These are phyloP conservation scores for Hippocampus zosterae DNA, from an alignment of 2,113 vertebrate species.

Conservation along the genomic window DNA sequence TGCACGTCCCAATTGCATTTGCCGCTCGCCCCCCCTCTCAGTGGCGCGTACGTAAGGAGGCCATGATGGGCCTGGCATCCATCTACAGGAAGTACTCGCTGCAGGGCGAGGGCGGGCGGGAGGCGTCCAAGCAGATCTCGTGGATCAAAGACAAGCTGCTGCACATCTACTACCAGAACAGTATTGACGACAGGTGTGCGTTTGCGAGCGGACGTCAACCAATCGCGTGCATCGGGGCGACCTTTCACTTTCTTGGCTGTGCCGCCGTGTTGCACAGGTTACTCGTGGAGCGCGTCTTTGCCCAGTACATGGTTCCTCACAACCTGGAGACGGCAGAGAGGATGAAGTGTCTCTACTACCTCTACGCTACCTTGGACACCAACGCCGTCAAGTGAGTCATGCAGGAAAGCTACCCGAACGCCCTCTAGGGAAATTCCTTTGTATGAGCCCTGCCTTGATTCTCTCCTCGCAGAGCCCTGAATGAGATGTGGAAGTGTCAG, in stretches of 20 bases:
- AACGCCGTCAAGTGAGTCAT: conserved; percentile 93
- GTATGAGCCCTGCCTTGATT: not conserved
- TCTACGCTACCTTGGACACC: conserved; percentile 91
- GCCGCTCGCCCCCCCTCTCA: conserved; percentile 46
- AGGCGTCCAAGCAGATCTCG: conserved; percentile 94
- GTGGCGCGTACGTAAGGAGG: conserved; percentile 98
- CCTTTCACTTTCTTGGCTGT: not conserved
- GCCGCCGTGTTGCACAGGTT: conserved; percentile 67
- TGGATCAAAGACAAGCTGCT: conserved; percentile 99
- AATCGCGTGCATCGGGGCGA: not conserved
- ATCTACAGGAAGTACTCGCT: conserved; percentile 97
- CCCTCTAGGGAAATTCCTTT: too few species aligned
- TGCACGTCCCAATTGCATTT: not conserved
- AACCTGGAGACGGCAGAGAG: conserved; percentile 90
- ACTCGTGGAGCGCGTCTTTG: conserved; percentile 95
- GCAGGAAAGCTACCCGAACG: too few species aligned
- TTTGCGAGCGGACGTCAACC: not conserved
- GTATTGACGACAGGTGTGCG: conserved; percentile 93
- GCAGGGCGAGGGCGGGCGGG: conserved; percentile 92
- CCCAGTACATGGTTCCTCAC: conserved; percentile 96
- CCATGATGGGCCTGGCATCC: conserved; percentile 98
- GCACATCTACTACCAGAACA: conserved; percentile 99
- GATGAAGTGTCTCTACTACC: conserved; percentile 97
- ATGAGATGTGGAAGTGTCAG: conserved; percentile 99
- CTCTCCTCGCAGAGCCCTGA: conserved; percentile 80